Evolutionary conservation across 2,113 vertebrate genomes (phyloP).

Genomic region (Vimba vimba): DNA sequence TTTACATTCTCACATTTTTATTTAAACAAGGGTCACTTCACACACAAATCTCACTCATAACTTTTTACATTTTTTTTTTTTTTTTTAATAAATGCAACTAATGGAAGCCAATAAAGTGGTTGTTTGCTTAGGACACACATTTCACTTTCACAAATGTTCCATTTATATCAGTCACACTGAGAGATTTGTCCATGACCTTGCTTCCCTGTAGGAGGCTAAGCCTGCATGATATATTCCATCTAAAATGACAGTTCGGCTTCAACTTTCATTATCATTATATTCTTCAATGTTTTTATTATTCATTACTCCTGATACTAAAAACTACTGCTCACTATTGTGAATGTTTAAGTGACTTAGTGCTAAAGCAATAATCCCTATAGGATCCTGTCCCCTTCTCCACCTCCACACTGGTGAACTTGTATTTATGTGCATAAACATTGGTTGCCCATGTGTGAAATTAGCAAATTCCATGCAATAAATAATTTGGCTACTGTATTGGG

Average conservation of each 20-base stretch:
- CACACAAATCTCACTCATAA: slow-evolving; percentile 16
- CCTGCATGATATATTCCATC: neutral
- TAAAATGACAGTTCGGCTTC: neutral
- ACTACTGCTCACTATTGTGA: neutral
- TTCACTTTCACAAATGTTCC: slow-evolving; percentile 13
- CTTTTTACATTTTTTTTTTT: neutral
- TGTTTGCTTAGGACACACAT: slow-evolving; percentile 16
- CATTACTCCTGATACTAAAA: neutral
- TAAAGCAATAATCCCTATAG: neutral
- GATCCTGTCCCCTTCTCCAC: neutral
- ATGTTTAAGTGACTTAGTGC: neutral
- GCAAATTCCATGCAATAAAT: neutral
- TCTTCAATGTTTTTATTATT: slow-evolving; percentile 7
- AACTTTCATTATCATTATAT: slow-evolving; percentile 9
- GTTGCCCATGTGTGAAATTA: neutral
- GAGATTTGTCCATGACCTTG: slow-evolving; percentile 16
- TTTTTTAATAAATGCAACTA: slow-evolving; percentile 13
- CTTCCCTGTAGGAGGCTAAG: neutral
- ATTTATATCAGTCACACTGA: slow-evolving; percentile 10
- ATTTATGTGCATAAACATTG: neutral
- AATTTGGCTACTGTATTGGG: neutral
- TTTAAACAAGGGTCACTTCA: slow-evolving; percentile 52
- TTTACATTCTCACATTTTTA: slow-evolving; percentile 44
- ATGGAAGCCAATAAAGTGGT: neutral
- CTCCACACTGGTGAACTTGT: neutral